phyloP scores from a whole-genome alignment of 2,797 vertebrate species.

The Coregonus sp. region DNA sequence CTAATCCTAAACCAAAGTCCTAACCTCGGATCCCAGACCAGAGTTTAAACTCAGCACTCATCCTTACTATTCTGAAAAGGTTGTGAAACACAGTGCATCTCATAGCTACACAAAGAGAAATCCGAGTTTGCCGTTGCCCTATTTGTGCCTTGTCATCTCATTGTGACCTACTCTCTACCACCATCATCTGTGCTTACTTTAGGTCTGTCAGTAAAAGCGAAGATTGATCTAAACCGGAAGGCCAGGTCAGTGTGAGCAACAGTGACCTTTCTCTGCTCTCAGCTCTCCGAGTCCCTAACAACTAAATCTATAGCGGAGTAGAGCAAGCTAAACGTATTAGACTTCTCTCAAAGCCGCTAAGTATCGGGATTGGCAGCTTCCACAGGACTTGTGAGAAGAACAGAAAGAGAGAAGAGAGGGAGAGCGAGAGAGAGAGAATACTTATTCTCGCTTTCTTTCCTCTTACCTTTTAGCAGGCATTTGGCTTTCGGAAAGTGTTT shows the following conservation, averaged over 20 bases:
- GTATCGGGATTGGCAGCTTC: slow-evolving; percentile 66
- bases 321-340: slow-evolving; percentile 61
- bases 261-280: slow-evolving; percentile 47
- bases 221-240: slow-evolving; percentile 60
- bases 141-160: background rate
- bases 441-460: slow-evolving; percentile 60
- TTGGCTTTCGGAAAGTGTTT: slow-evolving; percentile 67
- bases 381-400: slow-evolving; percentile 35
- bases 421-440: slow-evolving; percentile 25
- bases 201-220: slow-evolving; percentile 56
- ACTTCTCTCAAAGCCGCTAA: slow-evolving; percentile 61
- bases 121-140: background rate
- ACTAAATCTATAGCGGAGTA: slow-evolving; percentile 57
- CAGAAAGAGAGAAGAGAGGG: slow-evolving; percentile 14
- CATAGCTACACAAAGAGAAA: background rate
- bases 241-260: slow-evolving; percentile 45
- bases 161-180: too few species aligned
- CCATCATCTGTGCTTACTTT: slow-evolving; percentile 46
- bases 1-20: too few species aligned
- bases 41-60: background rate
- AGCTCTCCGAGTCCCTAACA: slow-evolving; percentile 25
- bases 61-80: background rate
- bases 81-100: background rate
- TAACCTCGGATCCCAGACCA: too few species aligned
- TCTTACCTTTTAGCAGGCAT: slow-evolving; percentile 66